Percentiles rank a stretch among this genome's conserved stretches.
Conservation (phyloP, 2,888 invertebrate species). For the Dione vanillae region DNA sequence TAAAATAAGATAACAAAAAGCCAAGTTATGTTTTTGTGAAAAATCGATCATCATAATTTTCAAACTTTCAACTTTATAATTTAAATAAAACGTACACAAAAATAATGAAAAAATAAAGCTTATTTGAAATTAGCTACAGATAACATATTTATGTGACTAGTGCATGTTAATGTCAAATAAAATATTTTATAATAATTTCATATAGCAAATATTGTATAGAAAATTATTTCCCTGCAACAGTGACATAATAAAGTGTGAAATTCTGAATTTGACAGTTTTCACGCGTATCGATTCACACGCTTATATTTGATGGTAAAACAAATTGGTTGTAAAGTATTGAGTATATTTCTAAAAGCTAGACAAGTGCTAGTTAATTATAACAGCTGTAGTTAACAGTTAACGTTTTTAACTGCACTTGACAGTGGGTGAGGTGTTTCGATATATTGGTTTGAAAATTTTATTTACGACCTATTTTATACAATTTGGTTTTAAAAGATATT, state of each 20-base stretch:
- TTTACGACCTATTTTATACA: too few relatives aligned
- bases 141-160: neutral
- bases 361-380: constrained; percentile 5
- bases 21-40: too few relatives aligned
- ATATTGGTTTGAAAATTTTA: too few relatives aligned
- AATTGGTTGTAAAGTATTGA: constrained; percentile 9
- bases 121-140: neutral
- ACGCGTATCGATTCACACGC: constrained; percentile 17
- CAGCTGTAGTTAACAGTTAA: neutral
- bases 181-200: neutral
- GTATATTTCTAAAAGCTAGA: constrained; percentile 3
- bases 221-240: neutral
- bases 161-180: neutral
- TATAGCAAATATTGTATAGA: neutral
- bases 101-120: too few relatives aligned
- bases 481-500: too few relatives aligned
- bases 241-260: constrained; percentile 5
- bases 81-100: too few relatives aligned
- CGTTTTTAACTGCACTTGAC: neutral
- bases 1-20: too few relatives aligned
- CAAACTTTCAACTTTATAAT: too few relatives aligned
- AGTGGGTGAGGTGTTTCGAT: too few relatives aligned
- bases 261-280: constrained; percentile 13
- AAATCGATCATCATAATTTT: too few relatives aligned
- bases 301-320: neutral